Base-by-base conservation (phyloP, 1,140 invertebrate genomes). In the Philaenus spumarius region DNA sequence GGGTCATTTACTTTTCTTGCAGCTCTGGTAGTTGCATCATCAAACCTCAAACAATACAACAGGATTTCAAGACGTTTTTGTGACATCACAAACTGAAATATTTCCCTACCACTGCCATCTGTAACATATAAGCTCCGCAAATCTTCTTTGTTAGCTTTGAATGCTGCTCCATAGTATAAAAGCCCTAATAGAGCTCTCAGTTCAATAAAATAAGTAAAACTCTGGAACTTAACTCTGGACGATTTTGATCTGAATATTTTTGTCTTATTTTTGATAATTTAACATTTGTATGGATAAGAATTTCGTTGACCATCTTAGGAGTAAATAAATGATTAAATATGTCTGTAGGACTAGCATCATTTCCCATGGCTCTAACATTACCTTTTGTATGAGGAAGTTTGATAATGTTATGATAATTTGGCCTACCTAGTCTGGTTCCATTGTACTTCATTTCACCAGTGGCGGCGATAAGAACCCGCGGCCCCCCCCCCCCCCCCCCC, bases 1-100 rank as follows among this genome's bases (percentile, higher is more conserved):
- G 69, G 70, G 60, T 73, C 70, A 34, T 50, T 56, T 53, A 60
- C 55, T 39, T 68, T 64, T 26, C 63, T 51, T 42, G 58, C 55
- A 23, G 39, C 45, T 54, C 64, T 60, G 14, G 50, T 53, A 37
- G 47, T 45, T 22, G 52, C 35, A 52, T 66, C 46, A 57, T 68
- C 64, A 58, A 67, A n/a, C n/a, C n/a, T n/a, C n/a, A n/a, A 24
- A 59, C 65, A 68, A 22, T 58, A 46, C 34, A 68, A 17, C 67
- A 61, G 56, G 58, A 54, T 55, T 58, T 35, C 57, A 69, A 69
- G 55, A 66, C 22, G 3, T 62, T n/a, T 63, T 58, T 58, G 50
- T 30, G 57, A 53, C 65, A 70, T 69, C 14, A 58, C 48, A 39
- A 26, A 57, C 59, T 62, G 54, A 58, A 70, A 68, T 58, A 68